Evolutionary conservation across 2,888 invertebrate genomes (phyloP), one percentile per base, ranked within the genome.

Genomic region (Heteropelma amictum): DNA sequence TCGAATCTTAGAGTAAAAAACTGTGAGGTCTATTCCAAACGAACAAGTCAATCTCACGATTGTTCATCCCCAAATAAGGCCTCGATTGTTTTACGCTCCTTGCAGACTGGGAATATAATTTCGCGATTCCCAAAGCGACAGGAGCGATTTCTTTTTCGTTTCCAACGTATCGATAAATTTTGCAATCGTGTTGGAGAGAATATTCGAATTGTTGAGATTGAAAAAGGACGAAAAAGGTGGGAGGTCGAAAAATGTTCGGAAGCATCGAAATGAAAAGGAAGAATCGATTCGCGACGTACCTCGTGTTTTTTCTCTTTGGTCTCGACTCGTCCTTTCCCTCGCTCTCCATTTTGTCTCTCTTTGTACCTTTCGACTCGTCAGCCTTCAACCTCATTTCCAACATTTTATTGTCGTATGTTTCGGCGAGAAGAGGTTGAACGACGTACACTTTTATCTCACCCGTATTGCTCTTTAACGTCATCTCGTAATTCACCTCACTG

Each of bases 241-340:
- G 5, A 17, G 10, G 5, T 0, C 2, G 6, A 47, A 60, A 38
- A 10, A 12, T 42, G 12, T 28, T 14, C 5, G 47, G 5, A 38
- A 63, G 53, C 14, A 61, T 26, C 12, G 8, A 54, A 45, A 38
- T 5, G 17, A 21, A 28, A 3, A 51, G 21, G 10, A 10, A n/a
- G n/a, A 60, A 30, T 21, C n/a, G 33, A 70, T n/a, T n/a, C n/a
- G n/a, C n/a, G n/a, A n/a, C n/a, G n/a, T 83, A 88, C 89, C 89
- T 87, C 75, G 86, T 87, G 61, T 85, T 84, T 86, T 82, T 88
- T 77, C 86, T 87, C 84, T 89, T 89, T 84, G 88, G 88, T 82
- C 86, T 88, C 7, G 84, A 75, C 42, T 83, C 78, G 4, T 80
- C 84, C 40, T 87, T 87, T 19, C 81, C 80, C 19, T 88, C 88